A percentile compares a stretch with the other conserved stretches of the same genome.
Conservation (phyloP, 1,140 invertebrate species). For the Coptotermes formosanus region DNA sequence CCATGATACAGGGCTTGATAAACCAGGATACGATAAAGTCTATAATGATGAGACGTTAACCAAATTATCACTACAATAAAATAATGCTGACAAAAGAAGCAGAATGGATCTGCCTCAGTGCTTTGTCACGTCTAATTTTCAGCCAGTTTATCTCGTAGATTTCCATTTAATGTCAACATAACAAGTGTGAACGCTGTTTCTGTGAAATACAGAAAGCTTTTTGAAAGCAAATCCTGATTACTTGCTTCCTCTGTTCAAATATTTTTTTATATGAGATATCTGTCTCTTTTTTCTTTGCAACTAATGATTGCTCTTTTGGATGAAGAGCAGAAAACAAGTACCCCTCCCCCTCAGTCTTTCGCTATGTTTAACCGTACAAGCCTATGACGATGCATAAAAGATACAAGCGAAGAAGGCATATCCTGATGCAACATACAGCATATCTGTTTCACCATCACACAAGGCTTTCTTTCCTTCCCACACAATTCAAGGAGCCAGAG, state of each 20-base stretch:
- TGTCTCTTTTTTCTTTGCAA: neutral
- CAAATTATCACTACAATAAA: too few relatives aligned
- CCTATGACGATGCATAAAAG: constrained; percentile 7
- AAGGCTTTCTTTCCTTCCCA: neutral
- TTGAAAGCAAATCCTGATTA: neutral
- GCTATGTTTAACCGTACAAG: neutral
- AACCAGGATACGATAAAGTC: too few relatives aligned
- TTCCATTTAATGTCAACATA: neutral
- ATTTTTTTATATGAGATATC: neutral
- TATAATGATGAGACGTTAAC: too few relatives aligned
- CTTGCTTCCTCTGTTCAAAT: neutral
- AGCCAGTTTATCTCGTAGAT: neutral
- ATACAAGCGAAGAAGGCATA: neutral
- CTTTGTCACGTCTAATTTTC: neutral
- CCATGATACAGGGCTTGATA: too few relatives aligned
- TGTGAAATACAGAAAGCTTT: neutral
- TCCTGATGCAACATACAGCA: neutral
- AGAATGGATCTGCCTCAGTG: neutral
- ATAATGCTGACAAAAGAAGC: too few relatives aligned
- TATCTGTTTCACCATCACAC: neutral
- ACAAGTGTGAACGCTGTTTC: neutral
- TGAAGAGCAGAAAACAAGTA: neutral
- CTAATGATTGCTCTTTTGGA: neutral
- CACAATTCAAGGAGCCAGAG: neutral
- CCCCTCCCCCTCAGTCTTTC: neutral